Evolutionary conservation across 64 coral and sea anemone species (phyloP).

Genomic region (Acropora tenuis): DNA sequence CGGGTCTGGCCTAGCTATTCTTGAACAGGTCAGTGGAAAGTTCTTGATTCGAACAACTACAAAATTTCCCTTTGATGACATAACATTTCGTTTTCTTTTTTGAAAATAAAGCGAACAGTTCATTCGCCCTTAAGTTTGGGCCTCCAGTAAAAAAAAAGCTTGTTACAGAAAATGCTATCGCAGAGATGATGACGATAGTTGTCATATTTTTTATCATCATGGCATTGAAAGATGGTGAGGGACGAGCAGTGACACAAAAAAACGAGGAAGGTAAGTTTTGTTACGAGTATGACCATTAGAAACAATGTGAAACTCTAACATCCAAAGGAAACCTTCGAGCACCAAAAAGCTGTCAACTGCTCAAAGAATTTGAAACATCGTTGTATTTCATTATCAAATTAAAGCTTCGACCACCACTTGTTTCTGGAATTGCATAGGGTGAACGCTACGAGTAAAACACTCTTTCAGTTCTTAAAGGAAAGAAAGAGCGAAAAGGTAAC

Average conservation of each 20-base stretch:
- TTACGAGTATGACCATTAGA: not conserved
- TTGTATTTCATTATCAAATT: no score
- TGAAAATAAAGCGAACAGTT: no score
- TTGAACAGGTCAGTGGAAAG: no score
- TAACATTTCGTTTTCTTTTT: no score
- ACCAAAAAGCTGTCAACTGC: no score
- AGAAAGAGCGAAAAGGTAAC: not conserved
- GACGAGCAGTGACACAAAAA: not conserved
- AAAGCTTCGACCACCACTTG: not conserved
- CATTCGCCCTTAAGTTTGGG: not conserved
- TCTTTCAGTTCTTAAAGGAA: not conserved
- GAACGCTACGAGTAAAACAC: not conserved
- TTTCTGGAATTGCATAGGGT: not conserved
- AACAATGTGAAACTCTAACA: not conserved
- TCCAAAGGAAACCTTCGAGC: not conserved
- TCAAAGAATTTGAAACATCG: no score
- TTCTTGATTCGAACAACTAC: no score
- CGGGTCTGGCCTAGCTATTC: no score
- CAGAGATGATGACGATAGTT: not conserved
- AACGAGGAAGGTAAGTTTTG: not conserved
- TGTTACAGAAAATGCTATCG: not conserved
- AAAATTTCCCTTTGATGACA: no score
- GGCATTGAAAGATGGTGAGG: not conserved
- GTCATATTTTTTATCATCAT: not conserved
- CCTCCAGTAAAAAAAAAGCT: not conserved